Conservation (phyloP, 2,113 vertebrate genomes). For the Corythaeola cristata region DNA sequence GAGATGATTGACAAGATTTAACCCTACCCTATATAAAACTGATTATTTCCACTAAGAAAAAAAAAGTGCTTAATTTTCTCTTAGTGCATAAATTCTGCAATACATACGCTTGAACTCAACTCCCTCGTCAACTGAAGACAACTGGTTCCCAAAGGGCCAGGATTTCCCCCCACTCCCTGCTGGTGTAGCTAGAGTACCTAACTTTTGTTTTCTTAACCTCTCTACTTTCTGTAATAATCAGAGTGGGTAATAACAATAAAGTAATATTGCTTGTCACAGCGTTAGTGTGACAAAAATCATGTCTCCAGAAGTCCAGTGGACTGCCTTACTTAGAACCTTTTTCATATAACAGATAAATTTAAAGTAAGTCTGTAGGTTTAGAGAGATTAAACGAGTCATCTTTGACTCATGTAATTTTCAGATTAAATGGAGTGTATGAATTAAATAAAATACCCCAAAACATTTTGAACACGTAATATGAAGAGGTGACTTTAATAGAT, state of each 20-base stretch:
- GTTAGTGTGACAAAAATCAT: not conserved
- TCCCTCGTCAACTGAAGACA: not conserved
- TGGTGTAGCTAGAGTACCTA: not conserved
- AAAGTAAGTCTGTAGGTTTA: not conserved
- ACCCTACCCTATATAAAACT: not conserved
- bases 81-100: not conserved
- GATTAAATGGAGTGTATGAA: not conserved
- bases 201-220: not conserved
- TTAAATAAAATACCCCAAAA: not conserved
- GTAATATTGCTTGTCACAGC: not conserved
- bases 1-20: not conserved
- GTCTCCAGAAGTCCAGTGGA: rapidly evolving
- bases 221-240: not conserved
- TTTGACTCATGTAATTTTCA: not conserved
- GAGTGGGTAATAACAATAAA: not conserved
- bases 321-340: not conserved
- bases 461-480: not conserved
- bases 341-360: not conserved
- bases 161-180: not conserved
- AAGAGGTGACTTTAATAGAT: not conserved
- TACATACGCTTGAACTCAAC: not conserved
- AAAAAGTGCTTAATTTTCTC: not conserved
- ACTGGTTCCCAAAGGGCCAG: not conserved
- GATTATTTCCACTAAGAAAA: not conserved
- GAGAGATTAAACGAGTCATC: not conserved